Evolutionary conservation across 2,888 invertebrate genomes (phyloP).

Genomic region (Dolichopus griseipennis): DNA sequence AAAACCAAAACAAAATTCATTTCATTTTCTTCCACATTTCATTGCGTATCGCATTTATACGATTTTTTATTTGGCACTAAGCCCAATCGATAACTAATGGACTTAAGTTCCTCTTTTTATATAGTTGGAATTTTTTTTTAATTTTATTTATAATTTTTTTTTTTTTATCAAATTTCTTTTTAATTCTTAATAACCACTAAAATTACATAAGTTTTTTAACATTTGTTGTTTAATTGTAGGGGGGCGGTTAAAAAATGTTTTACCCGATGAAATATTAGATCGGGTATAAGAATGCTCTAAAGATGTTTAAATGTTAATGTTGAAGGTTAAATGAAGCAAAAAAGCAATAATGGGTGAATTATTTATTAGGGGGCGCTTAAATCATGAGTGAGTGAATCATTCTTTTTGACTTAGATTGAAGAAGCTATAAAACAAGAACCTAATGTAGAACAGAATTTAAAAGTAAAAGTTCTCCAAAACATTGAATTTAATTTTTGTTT

Average conservation of each 20-base stretch:
- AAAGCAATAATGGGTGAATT: not conserved
- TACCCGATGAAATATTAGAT: not conserved
- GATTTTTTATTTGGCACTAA: not conserved
- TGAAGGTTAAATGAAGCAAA: no score
- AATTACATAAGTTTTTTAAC: not conserved
- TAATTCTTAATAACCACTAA: not conserved
- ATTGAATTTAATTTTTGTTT: no score
- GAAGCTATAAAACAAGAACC: no score
- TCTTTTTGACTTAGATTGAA: no score
- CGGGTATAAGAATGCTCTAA: not conserved
- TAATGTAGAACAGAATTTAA: no score
- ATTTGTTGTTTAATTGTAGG: not conserved
- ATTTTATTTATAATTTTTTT: not conserved
- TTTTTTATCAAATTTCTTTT: not conserved
- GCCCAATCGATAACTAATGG: slow-evolving; percentile 1
- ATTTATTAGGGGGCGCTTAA: not conserved
- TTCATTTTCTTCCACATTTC: no score
- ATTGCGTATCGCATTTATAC: no score
- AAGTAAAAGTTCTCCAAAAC: no score
- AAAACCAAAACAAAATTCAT: no score
- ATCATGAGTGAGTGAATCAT: no score
- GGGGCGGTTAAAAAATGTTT: not conserved
- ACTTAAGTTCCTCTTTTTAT: not conserved
- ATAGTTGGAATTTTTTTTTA: not conserved
- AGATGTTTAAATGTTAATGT: no score